Evolutionary conservation across 2,113 vertebrate genomes (phyloP).

Genomic region (Oriolus oriolus): DNA sequence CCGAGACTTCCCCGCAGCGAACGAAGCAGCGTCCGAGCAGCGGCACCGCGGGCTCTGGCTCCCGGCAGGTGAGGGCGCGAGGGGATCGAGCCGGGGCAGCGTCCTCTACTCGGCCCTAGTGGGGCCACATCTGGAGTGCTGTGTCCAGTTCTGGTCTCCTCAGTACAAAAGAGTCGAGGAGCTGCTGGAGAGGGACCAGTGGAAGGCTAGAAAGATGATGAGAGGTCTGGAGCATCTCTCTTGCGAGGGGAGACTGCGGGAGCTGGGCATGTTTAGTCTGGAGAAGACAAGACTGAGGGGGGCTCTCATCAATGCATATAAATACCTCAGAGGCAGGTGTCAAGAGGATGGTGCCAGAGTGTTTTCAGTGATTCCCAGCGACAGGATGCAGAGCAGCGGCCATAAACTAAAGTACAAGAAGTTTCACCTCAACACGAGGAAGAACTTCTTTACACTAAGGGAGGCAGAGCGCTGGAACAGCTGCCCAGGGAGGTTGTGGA

Average conservation of each 20-base stretch:
- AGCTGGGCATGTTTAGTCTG: neutral
- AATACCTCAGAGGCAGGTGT: neutral
- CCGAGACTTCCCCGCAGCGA: neutral
- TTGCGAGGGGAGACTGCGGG: neutral
- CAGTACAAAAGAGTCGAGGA: neutral
- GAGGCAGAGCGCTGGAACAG: neutral
- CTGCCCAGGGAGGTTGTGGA: neutral
- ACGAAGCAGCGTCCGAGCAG: neutral
- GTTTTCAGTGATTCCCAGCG: neutral
- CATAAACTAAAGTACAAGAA: neutral
- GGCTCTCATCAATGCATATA: accelerated
- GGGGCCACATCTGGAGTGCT: neutral
- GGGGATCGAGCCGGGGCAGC: neutral
- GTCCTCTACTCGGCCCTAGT: neutral
- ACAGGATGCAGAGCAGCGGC: neutral
- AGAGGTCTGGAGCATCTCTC: neutral
- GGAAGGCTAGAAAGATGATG: neutral
- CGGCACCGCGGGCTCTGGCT: neutral
- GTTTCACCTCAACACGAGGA: neutral
- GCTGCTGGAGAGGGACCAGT: neutral
- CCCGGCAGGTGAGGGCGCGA: neutral
- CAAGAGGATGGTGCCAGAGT: too few relatives aligned
- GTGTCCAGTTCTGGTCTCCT: neutral
- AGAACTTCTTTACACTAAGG: neutral
- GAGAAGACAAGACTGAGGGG: neutral